These are phyloP conservation scores for Xylota segnis DNA, from an alignment of 2,888 invertebrate species.

Conservation along the genomic window DNA sequence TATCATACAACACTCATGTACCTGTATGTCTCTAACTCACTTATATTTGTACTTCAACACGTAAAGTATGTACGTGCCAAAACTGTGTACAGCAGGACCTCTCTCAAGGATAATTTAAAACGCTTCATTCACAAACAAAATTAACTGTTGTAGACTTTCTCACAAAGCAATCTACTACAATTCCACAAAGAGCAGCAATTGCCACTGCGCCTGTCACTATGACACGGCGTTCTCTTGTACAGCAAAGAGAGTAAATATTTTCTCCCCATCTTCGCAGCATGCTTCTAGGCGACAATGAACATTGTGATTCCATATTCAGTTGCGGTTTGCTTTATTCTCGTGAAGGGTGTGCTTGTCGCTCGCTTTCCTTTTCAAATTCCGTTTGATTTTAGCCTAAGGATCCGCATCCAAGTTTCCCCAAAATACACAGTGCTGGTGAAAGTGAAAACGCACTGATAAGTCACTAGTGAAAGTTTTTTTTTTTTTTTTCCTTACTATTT, in stretches of 20 bases:
- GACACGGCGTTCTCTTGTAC: slow-evolving; percentile 41
- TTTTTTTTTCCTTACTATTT: neutral
- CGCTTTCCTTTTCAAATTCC: slow-evolving; percentile 60
- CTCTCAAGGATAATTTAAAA: too few relatives aligned
- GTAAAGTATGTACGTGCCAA: too few relatives aligned
- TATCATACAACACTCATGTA: too few relatives aligned
- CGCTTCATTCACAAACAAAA: neutral
- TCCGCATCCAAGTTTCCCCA: slow-evolving; percentile 18
- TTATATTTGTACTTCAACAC: too few relatives aligned
- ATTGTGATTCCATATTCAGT: slow-evolving; percentile 79
- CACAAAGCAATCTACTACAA: slow-evolving; percentile 59
- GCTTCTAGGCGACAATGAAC: slow-evolving; percentile 61
- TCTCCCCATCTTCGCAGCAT: slow-evolving; percentile 42
- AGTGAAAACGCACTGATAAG: slow-evolving; percentile 58
- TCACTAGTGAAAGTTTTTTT: slow-evolving; percentile 51
- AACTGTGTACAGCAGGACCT: too few relatives aligned
- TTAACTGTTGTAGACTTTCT: slow-evolving; percentile 51
- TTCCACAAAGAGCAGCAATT: slow-evolving; percentile 27
- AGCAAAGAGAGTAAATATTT: neutral
- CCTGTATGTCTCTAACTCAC: too few relatives aligned
- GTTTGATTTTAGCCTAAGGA: slow-evolving; percentile 41
- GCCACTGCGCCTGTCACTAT: slow-evolving; percentile 68
- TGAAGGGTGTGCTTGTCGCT: slow-evolving; percentile 61
- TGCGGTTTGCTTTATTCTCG: slow-evolving; percentile 80
- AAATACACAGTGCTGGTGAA: slow-evolving; percentile 40